Conservation (phyloP, 2,797 vertebrate genomes). For the Yasuhikotakia modesta region DNA sequence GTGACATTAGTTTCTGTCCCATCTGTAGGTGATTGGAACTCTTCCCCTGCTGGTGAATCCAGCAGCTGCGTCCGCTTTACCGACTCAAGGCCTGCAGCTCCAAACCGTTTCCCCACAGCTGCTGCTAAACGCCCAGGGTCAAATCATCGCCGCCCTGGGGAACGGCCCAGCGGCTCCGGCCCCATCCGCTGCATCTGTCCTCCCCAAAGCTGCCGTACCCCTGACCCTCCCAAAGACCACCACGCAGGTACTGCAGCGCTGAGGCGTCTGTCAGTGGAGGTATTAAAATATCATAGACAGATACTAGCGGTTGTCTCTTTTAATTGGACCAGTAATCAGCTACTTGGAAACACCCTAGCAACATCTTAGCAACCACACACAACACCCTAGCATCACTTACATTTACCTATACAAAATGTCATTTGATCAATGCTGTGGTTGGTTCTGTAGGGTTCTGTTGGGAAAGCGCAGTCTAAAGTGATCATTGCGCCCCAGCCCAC, state of each 20-base stretch:
- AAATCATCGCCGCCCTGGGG: slow-evolving; percentile 90
- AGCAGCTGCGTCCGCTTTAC: slow-evolving; percentile 74
- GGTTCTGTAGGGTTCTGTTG: slow-evolving; percentile 68
- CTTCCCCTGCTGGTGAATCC: slow-evolving; percentile 89
- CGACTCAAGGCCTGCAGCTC: slow-evolving; percentile 84
- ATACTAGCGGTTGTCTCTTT: too few species aligned
- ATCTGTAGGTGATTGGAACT: slow-evolving; percentile 87
- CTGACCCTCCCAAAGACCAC: slow-evolving; percentile 68
- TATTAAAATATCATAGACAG: too few species aligned
- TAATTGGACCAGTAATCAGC: too few species aligned
- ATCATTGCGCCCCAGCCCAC: slow-evolving; percentile 80
- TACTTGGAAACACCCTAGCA: too few species aligned
- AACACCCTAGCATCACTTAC: background rate
- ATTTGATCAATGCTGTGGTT: background rate
- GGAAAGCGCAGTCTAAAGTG: slow-evolving; percentile 79
- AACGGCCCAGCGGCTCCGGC: slow-evolving; percentile 71
- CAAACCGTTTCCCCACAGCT: slow-evolving; percentile 90
- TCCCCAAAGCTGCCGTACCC: slow-evolving; percentile 78
- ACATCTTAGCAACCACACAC: too few species aligned
- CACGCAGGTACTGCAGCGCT: slow-evolving; percentile 68
- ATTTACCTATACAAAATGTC: too few species aligned
- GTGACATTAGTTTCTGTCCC: slow-evolving; percentile 10
- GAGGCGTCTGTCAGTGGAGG: background rate
- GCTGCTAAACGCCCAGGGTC: slow-evolving; percentile 90
- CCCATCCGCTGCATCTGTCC: slow-evolving; percentile 53